Base-by-base conservation (phyloP, 1,140 invertebrate genomes). In the Phymastichus coffea region DNA sequence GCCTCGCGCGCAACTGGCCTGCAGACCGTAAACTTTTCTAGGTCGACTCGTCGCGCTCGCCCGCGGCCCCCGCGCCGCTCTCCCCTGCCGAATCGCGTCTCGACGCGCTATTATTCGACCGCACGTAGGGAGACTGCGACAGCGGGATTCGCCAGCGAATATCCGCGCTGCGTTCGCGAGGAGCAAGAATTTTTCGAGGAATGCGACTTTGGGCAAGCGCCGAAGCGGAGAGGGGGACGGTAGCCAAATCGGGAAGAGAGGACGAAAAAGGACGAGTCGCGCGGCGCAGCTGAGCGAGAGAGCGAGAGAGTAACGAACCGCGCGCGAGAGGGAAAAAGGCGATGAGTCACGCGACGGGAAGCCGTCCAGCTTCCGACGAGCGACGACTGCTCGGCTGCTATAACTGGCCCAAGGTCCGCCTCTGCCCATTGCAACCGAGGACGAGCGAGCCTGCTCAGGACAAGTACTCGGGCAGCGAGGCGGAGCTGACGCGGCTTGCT, bases 321-420 rank as follows among this genome's bases (percentile, higher is more conserved):
- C 8, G 51, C 53, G 19, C 26, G 49, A 33, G 41, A 54, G 61
- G 66, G 65, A 67, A 70, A 73, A 66, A 64, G 41, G 20, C 62
- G 66, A 66, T 77, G 71, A 77, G 57, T 75, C 73, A 77, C 65
- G 65, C 63, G 64, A 66, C 60, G 71, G 25, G 20, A 30, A 73
- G 74, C 76, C 73, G 65, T 70, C 46, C 44, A n/a, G 44, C 23
- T 9, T 14, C 19, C 43, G 20, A 25, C 43, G 9, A 57, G n/a
- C n/a, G n/a, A n/a, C n/a, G 51, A 66, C 69, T 73, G 69, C 69
- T n/a, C 68, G 69, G 59, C 64, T 40, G 63, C 38, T 46, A 44
- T 56, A 73, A 70, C 70, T 70, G 66, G 72, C 49, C 68, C 72
- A 76, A 76, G 73, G 73, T 72, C n/a, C n/a, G n/a, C n/a, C n/a